These are phyloP conservation scores for Halcyon badia DNA, from an alignment of 2,797 vertebrate species.

Conservation along the genomic window DNA sequence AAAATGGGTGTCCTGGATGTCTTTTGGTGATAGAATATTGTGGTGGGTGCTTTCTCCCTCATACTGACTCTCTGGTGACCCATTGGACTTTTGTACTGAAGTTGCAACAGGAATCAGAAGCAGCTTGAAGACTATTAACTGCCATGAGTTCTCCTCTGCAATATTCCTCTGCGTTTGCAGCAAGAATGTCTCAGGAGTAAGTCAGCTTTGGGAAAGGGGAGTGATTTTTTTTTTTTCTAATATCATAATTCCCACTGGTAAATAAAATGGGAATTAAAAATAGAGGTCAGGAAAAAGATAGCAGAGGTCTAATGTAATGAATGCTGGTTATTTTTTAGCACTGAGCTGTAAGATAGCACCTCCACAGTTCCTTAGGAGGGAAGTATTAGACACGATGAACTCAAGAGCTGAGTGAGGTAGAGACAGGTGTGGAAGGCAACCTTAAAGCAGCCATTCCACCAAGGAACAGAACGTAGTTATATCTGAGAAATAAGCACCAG, in stretches of 20 bases:
- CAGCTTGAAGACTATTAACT: not conserved
- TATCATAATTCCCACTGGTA: not conserved
- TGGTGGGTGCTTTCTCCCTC: not conserved
- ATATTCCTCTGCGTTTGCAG: not conserved
- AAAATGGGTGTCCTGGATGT: not conserved
- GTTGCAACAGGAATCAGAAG: not conserved
- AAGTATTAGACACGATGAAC: not conserved
- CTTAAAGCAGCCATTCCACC: not conserved
- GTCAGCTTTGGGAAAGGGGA: not conserved
- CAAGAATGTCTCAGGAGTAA: not conserved
- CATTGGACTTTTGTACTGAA: not conserved
- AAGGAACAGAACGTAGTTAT: not conserved
- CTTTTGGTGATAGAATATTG: not conserved
- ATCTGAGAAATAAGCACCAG: not conserved
- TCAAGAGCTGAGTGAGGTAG: not conserved
- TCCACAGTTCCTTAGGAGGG: not conserved
- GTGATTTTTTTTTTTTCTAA: not conserved
- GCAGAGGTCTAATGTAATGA: not conserved
- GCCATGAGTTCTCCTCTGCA: not conserved
- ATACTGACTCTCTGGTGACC: not conserved
- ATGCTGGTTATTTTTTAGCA: not conserved
- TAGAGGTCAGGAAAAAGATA: not conserved
- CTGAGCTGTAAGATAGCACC: not conserved
- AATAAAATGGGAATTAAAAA: not conserved
- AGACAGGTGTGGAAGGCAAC: not conserved